Evolutionary conservation across 2,888 invertebrate genomes (phyloP).

Genomic region (Eilema sororculum): DNA sequence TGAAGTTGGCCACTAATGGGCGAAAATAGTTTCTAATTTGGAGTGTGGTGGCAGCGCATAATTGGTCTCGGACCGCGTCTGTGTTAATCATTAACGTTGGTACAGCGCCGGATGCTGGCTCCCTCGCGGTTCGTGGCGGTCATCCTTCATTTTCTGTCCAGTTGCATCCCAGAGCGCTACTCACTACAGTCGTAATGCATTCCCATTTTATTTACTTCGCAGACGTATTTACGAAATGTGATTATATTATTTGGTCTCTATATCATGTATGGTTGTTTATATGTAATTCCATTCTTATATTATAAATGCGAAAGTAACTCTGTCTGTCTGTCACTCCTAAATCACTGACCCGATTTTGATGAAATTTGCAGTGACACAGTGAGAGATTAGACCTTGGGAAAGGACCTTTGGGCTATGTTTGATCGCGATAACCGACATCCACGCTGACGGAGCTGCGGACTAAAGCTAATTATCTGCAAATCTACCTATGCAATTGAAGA

Average conservation of each 20-base stretch:
- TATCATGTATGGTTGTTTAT: too few species aligned
- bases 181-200: slow-evolving; percentile 17
- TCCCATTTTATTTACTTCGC: slow-evolving; percentile 49
- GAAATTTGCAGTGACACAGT: too few species aligned
- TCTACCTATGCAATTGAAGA: too few species aligned
- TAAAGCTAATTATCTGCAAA: too few species aligned
- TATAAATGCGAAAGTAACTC: too few species aligned
- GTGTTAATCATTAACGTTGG: slow-evolving; percentile 80
- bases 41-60: slow-evolving; percentile 77
- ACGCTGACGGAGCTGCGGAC: too few species aligned
- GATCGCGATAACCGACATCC: too few species aligned
- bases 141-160: slow-evolving; percentile 68
- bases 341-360: too few species aligned
- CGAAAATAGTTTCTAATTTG: slow-evolving; percentile 87
- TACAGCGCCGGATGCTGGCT: slow-evolving; percentile 60
- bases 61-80: slow-evolving; percentile 80
- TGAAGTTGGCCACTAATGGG: slow-evolving; percentile 86
- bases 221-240: not conserved
- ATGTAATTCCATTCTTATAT: too few species aligned
- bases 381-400: too few species aligned
- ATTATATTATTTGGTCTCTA: not conserved
- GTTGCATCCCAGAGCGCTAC: slow-evolving; percentile 38
- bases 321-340: too few species aligned
- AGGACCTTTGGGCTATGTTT: too few species aligned
- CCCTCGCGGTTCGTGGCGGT: slow-evolving; percentile 61